Base-by-base conservation (phyloP, 1,140 invertebrate genomes). In the Heliothis virescens region DNA sequence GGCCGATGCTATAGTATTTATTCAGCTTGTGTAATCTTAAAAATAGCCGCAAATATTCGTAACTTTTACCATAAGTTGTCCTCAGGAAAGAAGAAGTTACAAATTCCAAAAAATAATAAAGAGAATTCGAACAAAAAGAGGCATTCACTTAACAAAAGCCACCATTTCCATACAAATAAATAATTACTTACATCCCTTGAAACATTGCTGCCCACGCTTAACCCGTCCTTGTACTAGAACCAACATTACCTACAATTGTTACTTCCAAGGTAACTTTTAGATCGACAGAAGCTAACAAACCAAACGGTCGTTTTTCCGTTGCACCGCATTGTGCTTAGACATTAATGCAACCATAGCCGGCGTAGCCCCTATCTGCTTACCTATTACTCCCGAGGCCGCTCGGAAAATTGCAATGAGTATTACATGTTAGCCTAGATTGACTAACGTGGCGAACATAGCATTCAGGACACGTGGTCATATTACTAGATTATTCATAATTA, bases 361-460 rank as follows among this genome's bases (percentile, higher is more conserved):
- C 41, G 26, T 50, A 48, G 55, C 41, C 41, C 72, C 72, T 41
- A 73, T 26, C 57, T 34, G 60, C 34, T 21, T 26, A 41, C n/a
- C 10, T 52, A 62, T 53, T 34, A 52, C 59, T 53, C 53, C 59
- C 73, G 75, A 78, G 75, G 75, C 53, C 67, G 55, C 52, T 73
- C 50, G 57, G 69, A 73, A 79, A 79, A 79, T 79, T 53, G 78
- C 69, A 73, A 55, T 69, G 74, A 52, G 47, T 78, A 59, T 69
- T 73, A 73, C 47, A 65, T 72, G 59, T 55, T 73, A 73, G 55
- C 48, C 69, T 79, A 79, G 78, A 79, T 79, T 65, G 57, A 60
- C 72, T 15, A 75, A 62, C 73, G 18, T 62, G 10, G 21, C 21
- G 21, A 60, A 29, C 57, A 7, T 76, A 65, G 74, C 21, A 76